phyloP scores from a whole-genome alignment of 64 coral and sea anemone genomes.

The Montipora capricornis region DNA sequence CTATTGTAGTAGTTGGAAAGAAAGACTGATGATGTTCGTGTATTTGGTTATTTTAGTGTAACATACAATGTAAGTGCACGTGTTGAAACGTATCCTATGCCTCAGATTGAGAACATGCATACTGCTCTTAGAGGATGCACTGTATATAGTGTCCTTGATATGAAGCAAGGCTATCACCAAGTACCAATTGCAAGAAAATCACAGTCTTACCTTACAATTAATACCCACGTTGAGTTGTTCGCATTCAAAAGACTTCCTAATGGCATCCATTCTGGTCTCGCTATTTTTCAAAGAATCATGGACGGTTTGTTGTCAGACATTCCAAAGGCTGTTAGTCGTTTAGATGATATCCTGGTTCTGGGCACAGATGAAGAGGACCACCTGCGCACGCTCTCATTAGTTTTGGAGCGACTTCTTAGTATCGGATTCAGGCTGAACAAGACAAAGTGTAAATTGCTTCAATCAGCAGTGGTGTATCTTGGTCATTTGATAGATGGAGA shows the following conservation, averaged over 20 bases:
- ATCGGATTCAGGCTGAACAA: constrained; percentile 34
- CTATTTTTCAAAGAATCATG: constrained; percentile 57
- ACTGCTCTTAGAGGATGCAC: constrained; percentile 39
- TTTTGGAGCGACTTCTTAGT: constrained; percentile 46
- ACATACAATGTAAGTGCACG: too few relatives aligned
- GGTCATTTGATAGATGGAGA: constrained; percentile 33
- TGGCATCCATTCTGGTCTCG: constrained; percentile 65
- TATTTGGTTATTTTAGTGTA: too few relatives aligned
- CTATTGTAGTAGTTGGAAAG: too few relatives aligned
- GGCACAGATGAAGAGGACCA: too few relatives aligned
- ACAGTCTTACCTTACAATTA: constrained; percentile 32
- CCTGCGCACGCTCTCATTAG: constrained; percentile 48
- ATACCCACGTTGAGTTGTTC: constrained; percentile 61
- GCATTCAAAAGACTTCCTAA: constrained; percentile 56
- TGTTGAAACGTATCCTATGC: too few relatives aligned
- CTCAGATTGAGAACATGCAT: constrained; percentile 71
- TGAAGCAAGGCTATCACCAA: constrained; percentile 66
- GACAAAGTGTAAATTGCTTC: constrained; percentile 40
- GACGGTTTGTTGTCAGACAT: too few relatives aligned
- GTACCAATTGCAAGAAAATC: constrained; percentile 52
- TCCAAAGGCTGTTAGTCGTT: too few relatives aligned
- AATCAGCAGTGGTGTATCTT: constrained; percentile 21
- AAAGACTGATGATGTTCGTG: too few relatives aligned
- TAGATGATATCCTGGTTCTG: too few relatives aligned
- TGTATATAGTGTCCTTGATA: constrained; percentile 2